Evolutionary conservation across 2,888 invertebrate genomes (phyloP), one percentile per base, ranked within the genome.

Genomic region (Agrochola circellaris): DNA sequence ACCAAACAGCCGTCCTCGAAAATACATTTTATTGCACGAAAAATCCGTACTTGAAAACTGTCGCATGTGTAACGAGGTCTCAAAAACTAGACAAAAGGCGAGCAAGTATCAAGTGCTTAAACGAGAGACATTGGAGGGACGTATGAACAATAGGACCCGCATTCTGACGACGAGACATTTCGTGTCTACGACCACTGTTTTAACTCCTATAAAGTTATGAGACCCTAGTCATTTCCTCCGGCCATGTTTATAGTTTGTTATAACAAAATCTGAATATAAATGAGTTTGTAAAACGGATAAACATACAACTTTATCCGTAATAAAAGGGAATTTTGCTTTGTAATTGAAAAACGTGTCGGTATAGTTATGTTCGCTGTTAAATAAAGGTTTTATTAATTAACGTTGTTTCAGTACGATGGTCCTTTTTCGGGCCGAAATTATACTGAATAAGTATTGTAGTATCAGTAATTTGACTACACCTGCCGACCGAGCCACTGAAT

Each of bases 111-210:
- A 92, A 91, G 89, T 90, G 86, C 85, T 90, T 89, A 89, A 92
- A 87, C 88, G 89, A 85, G 77, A 86, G 88, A 87, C 89, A 87
- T 87, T 87, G 83, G 88, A 88, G 86, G 88, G 89, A 87, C 81
- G 85, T 81, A 83, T 82, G 90, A 91, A 93, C 92, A 93, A 93
- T 91, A 85, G 91, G 67, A 81, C 92, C 92, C 93, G 93, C 91
- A 93, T 93, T 89, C 84, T 77, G 83, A 83, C 85, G 89, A 91
- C 87, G 48, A 34, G 70, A 87, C 86, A 89, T 89, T 90, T 89
- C 82, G 76, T 81, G 87, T 84, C 83, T 78, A 77, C 67, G 82
- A 68, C 77, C 71, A 80, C 79, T 81, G 83, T 81, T 81, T 85
- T 78, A 86, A 85, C 85, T 82, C 76, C 75, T 81, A 73, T 77